Percentiles rank a stretch among this genome's conserved stretches.
Conservation (phyloP, 2,888 invertebrate species). For the Laspeyria flexula region DNA sequence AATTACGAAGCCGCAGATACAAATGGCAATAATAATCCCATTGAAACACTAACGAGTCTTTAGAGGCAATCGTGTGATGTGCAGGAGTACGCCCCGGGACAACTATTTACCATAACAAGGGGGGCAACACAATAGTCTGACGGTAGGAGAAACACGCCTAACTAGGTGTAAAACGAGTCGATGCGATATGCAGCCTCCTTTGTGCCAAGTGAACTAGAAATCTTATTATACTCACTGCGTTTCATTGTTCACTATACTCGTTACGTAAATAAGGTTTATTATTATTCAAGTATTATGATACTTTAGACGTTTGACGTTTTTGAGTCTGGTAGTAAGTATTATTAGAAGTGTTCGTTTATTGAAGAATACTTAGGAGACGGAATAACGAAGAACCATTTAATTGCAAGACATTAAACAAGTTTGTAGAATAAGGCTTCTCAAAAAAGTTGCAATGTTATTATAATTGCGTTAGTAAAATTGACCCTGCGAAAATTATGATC, state of each 20-base stretch:
- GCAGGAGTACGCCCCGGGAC: conserved; percentile 55
- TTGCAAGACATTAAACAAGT: too few species aligned
- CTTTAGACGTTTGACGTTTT: neutral
- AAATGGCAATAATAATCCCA: conserved; percentile 54
- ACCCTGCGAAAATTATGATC: too few species aligned
- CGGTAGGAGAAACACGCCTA: conserved; percentile 60
- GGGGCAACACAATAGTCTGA: conserved; percentile 42
- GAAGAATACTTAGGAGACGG: too few species aligned
- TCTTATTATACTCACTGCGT: conserved; percentile 28
- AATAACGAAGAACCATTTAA: too few species aligned
- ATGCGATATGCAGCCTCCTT: conserved; percentile 48
- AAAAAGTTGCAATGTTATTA: too few species aligned
- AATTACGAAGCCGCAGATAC: neutral
- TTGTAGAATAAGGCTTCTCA: too few species aligned
- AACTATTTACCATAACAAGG: conserved; percentile 80
- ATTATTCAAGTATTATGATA: neutral
- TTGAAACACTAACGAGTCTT: conserved; percentile 56
- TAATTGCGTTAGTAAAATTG: too few species aligned
- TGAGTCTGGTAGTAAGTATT: neutral
- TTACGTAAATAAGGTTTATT: conserved; percentile 20
- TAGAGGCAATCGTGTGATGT: conserved; percentile 44
- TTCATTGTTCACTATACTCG: conserved; percentile 29
- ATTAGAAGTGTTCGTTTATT: too few species aligned
- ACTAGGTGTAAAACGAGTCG: conserved; percentile 77
- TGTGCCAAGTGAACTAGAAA: conserved; percentile 42